These are phyloP conservation scores for Heliangelus exortis DNA, from an alignment of 2,797 vertebrate genomes.

Conservation along the genomic window DNA sequence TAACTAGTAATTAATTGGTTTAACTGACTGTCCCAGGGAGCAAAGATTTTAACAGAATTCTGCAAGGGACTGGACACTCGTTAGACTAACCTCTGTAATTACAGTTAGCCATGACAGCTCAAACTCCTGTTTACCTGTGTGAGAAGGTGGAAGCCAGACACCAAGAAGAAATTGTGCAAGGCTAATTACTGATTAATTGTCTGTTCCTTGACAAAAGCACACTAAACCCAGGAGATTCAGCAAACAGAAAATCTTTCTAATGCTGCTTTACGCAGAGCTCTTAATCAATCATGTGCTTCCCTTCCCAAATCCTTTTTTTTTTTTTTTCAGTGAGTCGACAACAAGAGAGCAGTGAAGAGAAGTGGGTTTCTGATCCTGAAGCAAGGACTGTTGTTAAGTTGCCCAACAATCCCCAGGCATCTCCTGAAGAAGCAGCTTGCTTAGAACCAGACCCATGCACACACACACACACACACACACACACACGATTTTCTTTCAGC, in stretches of 20 bases:
- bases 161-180: not conserved
- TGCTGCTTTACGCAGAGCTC: not conserved
- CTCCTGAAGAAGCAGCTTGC: not conserved
- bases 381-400: not conserved
- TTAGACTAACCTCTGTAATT: not conserved
- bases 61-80: not conserved
- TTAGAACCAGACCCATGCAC: not conserved
- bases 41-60: constrained; percentile 19
- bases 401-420: not conserved
- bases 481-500: not conserved
- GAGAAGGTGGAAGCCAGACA: constrained; percentile 5
- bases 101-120: not conserved
- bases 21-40: constrained; percentile 13
- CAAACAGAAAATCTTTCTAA: constrained; percentile 6
- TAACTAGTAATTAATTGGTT: constrained; percentile 24
- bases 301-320: not conserved
- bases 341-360: constrained; percentile 8
- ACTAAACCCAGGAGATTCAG: constrained; percentile 45
- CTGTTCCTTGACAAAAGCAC: not conserved
- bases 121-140: not conserved
- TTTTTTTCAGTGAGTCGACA: not conserved
- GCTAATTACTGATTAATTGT: not conserved
- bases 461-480: not conserved
- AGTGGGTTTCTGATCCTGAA: constrained; percentile 18
- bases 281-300: constrained; percentile 19